phyloP scores from a whole-genome alignment of 2,113 vertebrate genomes.

The Atherinomorus stipes region DNA sequence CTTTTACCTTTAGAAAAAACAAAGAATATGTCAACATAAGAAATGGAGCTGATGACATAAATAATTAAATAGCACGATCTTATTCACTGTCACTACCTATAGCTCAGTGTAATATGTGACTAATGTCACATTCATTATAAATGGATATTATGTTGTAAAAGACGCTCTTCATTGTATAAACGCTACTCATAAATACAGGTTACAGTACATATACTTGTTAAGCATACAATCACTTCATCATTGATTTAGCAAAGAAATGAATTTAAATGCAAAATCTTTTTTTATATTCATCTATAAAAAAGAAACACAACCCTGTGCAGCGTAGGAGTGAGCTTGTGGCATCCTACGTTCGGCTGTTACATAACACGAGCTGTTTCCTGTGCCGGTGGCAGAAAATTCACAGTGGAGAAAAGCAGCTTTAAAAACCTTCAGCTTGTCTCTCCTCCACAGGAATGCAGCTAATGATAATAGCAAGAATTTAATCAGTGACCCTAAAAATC shows the following conservation, averaged over 20 bases:
- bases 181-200: background rate
- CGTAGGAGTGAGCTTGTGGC: constrained; percentile 62
- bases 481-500: constrained; percentile 25
- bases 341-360: constrained; percentile 63
- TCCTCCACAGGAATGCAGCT: constrained; percentile 3
- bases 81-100: too few relatives aligned
- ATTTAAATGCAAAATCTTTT: constrained; percentile 17
- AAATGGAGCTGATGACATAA: too few relatives aligned
- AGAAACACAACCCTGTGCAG: constrained; percentile 41
- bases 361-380: constrained; percentile 61
- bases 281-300: constrained; percentile 49
- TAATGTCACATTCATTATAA: background rate
- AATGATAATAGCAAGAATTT: constrained; percentile 11
- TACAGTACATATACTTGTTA: constrained; percentile 3
- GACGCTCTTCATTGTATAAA: background rate
- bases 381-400: constrained; percentile 56
- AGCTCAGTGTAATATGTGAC: background rate
- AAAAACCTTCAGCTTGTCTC: constrained; percentile 22
- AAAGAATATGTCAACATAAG: too few relatives aligned
- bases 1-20: too few relatives aligned
- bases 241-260: constrained; percentile 18
- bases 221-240: constrained; percentile 13
- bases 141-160: constrained; percentile 8
- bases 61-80: too few relatives aligned
- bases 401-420: constrained; percentile 48